phyloP scores from a whole-genome alignment of 2,797 vertebrate genomes.

The Lithobates pipiens region DNA sequence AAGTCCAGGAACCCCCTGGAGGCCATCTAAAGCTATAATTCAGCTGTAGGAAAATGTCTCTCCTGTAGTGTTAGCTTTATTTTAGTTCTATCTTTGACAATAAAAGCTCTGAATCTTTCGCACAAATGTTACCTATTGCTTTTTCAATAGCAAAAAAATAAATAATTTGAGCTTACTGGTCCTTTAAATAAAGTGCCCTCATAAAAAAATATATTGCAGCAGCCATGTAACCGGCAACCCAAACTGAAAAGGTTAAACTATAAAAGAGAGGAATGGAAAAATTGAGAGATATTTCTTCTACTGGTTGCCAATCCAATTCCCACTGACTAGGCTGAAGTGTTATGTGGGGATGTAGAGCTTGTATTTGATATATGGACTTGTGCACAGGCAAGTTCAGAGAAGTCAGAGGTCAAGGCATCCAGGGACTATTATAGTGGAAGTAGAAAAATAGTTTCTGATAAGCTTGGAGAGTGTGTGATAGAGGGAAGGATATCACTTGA shows the following conservation, averaged over 20 bases:
- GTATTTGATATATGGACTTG: conserved; percentile 55
- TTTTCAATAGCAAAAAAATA: no score
- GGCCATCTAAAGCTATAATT: no score
- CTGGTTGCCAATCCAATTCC: conserved; percentile 51
- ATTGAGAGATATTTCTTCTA: conserved; percentile 33
- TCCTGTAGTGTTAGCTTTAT: no score
- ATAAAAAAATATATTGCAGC: conserved; percentile 12
- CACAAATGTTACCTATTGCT: no score
- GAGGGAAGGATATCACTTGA: conserved; percentile 31
- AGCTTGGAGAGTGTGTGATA: conserved; percentile 36
- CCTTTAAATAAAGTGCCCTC: neutral
- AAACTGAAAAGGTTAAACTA: conserved; percentile 50
- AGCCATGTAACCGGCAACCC: conserved; percentile 5
- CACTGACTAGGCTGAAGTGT: conserved; percentile 37
- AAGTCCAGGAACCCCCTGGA: no score
- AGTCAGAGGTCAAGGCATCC: conserved; percentile 43
- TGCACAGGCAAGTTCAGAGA: conserved; percentile 30
- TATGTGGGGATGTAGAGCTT: conserved; percentile 32
- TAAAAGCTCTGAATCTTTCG: no score
- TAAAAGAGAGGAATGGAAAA: conserved; percentile 15
- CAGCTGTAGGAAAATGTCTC: no score
- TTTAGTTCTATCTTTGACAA: no score
- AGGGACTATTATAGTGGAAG: conserved; percentile 50
- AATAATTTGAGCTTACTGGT: no score
- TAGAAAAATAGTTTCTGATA: conserved; percentile 45